Percentiles rank a stretch among this genome's conserved stretches.
phyloP scores from a whole-genome alignment of 2,797 vertebrate species.

The Dermochelys coriacea region DNA sequence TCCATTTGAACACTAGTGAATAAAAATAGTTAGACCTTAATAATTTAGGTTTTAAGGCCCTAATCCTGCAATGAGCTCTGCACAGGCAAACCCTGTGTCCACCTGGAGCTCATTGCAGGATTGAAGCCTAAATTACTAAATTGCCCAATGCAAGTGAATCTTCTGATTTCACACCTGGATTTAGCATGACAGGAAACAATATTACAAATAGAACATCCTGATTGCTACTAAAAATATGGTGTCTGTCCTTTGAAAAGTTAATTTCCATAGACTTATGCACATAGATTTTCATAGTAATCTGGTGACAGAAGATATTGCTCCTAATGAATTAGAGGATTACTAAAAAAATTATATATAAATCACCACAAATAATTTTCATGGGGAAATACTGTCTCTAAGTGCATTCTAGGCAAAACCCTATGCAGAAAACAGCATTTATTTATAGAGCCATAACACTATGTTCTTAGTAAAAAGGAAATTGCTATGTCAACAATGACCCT shows the following conservation, averaged over 20 bases:
- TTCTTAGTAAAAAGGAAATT: neutral
- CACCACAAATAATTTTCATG: slow-evolving; percentile 41
- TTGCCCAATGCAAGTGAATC: neutral
- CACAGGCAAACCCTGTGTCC: slow-evolving; percentile 12
- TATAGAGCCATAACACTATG: neutral
- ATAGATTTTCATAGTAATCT: slow-evolving; percentile 65
- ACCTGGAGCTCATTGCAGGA: slow-evolving; percentile 51
- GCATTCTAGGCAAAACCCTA: neutral
- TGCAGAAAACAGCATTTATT: neutral
- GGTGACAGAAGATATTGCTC: slow-evolving; percentile 28
- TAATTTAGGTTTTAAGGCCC: slow-evolving; percentile 52
- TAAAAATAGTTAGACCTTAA: slow-evolving; percentile 29
- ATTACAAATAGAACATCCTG: slow-evolving; percentile 39
- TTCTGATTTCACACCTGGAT: slow-evolving; percentile 52
- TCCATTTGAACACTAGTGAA: slow-evolving; percentile 61
- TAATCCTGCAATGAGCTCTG: slow-evolving; percentile 16
- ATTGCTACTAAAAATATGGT: slow-evolving; percentile 39
- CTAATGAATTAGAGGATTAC: slow-evolving; percentile 50
- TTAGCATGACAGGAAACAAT: slow-evolving; percentile 59
- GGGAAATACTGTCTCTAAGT: neutral
- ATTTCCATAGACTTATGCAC: slow-evolving; percentile 58
- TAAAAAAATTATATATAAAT: slow-evolving; percentile 56
- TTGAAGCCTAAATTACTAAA: slow-evolving; percentile 12
- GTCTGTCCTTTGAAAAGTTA: slow-evolving; percentile 55
- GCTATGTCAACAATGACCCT: neutral